Evolutionary conservation across 2,113 vertebrate species (phyloP).

Genomic region (Chitala chitala): DNA sequence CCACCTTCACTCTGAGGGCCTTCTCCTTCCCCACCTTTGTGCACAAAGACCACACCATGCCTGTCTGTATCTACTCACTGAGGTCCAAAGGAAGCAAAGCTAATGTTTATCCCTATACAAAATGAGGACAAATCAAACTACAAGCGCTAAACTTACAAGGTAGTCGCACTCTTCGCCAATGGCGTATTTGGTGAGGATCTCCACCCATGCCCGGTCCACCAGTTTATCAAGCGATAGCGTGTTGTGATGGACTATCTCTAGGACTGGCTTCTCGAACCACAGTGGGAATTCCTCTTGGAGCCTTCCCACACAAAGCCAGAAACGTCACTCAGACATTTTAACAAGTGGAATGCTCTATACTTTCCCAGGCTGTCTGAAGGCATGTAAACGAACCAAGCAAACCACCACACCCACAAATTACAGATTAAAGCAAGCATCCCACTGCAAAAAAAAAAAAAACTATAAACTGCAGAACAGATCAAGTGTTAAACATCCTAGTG

Average conservation of each 20-base stretch:
- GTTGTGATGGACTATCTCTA: slow-evolving; percentile 96
- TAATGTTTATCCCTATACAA: too few species aligned
- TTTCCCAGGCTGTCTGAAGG: background rate
- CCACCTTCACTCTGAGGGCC: slow-evolving; percentile 75
- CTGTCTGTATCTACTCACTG: background rate
- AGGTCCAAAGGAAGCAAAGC: too few species aligned
- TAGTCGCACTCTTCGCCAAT: slow-evolving; percentile 93
- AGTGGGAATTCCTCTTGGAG: slow-evolving; percentile 90
- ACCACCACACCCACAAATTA: too few species aligned
- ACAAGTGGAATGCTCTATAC: too few species aligned
- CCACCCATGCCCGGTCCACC: slow-evolving; percentile 88
- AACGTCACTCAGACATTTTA: background rate
- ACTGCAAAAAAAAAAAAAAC: background rate
- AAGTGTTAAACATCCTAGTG: background rate
- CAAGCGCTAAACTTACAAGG: slow-evolving; percentile 64
- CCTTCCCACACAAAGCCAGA: slow-evolving; percentile 47
- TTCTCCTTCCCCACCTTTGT: slow-evolving; percentile 85
- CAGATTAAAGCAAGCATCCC: too few species aligned
- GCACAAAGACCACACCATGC: background rate
- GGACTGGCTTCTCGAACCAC: slow-evolving; percentile 94
- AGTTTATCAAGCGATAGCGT: slow-evolving; percentile 93
- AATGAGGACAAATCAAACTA: background rate
- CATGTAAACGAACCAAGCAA: too few species aligned
- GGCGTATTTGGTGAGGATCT: slow-evolving; percentile 96
- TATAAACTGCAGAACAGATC: background rate